A percentile compares a stretch with the other conserved stretches of the same genome.
phyloP scores from a whole-genome alignment of 1,140 invertebrate genomes.

The Bradynema listronoti region DNA sequence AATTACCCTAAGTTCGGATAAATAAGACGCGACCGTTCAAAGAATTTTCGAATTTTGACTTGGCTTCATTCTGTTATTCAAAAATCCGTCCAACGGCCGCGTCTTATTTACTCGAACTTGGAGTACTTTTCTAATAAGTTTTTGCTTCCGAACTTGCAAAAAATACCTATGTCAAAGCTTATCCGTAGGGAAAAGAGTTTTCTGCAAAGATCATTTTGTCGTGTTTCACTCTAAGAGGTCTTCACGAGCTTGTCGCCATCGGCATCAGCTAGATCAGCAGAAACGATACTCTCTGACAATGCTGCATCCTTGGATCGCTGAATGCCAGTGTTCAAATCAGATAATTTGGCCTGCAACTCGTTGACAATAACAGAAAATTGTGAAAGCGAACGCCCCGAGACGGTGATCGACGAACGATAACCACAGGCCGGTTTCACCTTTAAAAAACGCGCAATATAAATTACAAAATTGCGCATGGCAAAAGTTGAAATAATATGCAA shows the following conservation, averaged over 20 bases:
- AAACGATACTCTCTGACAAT: no score
- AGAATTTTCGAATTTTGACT: no score
- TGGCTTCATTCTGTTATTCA: no score
- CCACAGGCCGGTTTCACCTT: constrained; percentile 24
- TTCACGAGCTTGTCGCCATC: background rate
- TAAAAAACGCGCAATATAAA: background rate
- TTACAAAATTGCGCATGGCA: background rate
- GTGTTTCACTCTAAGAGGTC: background rate
- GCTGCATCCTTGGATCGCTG: background rate
- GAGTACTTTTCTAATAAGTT: background rate
- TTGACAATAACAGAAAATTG: constrained; percentile 36
- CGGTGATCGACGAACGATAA: constrained; percentile 30
- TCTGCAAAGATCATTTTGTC: background rate
- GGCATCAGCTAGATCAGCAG: no score
- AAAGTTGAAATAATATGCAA: background rate
- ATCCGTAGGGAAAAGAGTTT: background rate
- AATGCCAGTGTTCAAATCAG: constrained; percentile 1
- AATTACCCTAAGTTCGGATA: no score
- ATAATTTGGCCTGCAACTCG: constrained; percentile 22
- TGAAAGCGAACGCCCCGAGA: constrained; percentile 27
- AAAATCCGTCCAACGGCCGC: no score
- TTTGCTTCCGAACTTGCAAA: background rate
- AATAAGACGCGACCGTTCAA: no score
- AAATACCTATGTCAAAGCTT: background rate
- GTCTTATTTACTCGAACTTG: no score